Evolutionary conservation across 1,140 invertebrate genomes (phyloP).

Genomic region (Maconellicoccus hirsutus): DNA sequence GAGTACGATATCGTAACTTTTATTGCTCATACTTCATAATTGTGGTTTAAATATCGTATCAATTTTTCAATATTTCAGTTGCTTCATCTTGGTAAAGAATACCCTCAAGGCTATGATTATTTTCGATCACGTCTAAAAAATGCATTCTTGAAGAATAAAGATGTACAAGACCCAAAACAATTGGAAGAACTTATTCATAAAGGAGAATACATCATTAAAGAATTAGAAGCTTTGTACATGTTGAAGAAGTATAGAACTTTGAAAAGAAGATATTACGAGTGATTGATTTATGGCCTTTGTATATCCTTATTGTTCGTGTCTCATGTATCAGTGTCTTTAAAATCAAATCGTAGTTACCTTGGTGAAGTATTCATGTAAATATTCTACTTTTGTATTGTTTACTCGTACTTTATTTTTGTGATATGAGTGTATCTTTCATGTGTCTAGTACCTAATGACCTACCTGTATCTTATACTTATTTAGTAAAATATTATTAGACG

Average conservation of each 20-base stretch:
- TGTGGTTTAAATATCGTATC: no score
- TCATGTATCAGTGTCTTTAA: no score
- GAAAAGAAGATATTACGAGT: slow-evolving; percentile 63
- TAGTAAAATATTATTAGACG: no score
- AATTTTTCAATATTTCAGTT: slow-evolving; percentile 43
- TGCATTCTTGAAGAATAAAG: slow-evolving; percentile 71
- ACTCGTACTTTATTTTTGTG: no score
- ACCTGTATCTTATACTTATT: no score
- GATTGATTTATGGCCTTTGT: neutral
- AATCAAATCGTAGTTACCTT: no score
- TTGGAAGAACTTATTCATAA: slow-evolving; percentile 64
- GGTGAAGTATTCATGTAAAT: no score
- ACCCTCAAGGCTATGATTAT: slow-evolving; percentile 71
- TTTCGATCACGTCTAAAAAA: slow-evolving; percentile 62
- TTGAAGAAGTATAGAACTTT: slow-evolving; percentile 80
- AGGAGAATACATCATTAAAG: slow-evolving; percentile 81
- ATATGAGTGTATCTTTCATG: no score
- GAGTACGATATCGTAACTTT: no score
- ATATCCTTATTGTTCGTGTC: neutral
- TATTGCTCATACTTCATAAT: no score
- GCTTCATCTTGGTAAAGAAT: slow-evolving; percentile 75
- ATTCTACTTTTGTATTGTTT: no score
- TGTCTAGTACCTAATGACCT: no score
- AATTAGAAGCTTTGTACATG: slow-evolving; percentile 90
- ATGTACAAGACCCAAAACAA: slow-evolving; percentile 63